A percentile compares a stretch with the other conserved stretches of the same genome.
Evolutionary conservation across 1,140 invertebrate species (phyloP).

Genomic region (Drosophila kohkoa): DNA sequence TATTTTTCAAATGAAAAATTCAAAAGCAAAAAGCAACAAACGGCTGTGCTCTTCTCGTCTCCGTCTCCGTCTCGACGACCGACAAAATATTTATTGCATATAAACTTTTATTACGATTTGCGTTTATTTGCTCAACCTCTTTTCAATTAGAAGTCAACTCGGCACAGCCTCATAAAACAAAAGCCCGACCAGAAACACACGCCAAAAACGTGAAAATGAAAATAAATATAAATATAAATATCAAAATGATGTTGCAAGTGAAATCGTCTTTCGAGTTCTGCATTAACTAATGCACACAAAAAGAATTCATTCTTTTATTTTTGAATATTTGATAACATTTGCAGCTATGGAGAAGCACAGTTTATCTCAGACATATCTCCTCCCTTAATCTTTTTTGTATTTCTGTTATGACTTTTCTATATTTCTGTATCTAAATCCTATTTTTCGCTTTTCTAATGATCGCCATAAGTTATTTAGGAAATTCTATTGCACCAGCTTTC

Average conservation of each 20-base stretch:
- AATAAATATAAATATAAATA: slow-evolving; percentile 11
- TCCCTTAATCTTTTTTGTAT: no score
- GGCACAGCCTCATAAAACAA: slow-evolving; percentile 66
- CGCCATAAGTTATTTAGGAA: no score
- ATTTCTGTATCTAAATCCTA: no score
- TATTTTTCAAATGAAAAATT: slow-evolving; percentile 80
- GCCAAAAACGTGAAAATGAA: slow-evolving; percentile 9
- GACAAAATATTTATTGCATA: slow-evolving; percentile 78
- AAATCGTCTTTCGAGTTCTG: neutral
- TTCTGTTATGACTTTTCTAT: no score
- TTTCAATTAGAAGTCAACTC: slow-evolving; percentile 74
- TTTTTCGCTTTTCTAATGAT: no score
- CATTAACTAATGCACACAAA: slow-evolving; percentile 29
- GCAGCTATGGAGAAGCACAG: no score
- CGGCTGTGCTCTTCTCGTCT: neutral
- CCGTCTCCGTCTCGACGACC: slow-evolving; percentile 41
- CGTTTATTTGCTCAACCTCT: slow-evolving; percentile 77
- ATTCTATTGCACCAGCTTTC: no score
- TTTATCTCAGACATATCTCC: no score
- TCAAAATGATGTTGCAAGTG: slow-evolving; percentile 4
- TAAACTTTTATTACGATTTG: slow-evolving; percentile 82
- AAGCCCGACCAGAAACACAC: slow-evolving; percentile 6
- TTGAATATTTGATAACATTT: no score
- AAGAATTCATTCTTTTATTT: neutral
- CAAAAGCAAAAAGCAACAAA: slow-evolving; percentile 55